Conservation (phyloP, 2,113 vertebrate genomes). For the Symphodus melops region DNA sequence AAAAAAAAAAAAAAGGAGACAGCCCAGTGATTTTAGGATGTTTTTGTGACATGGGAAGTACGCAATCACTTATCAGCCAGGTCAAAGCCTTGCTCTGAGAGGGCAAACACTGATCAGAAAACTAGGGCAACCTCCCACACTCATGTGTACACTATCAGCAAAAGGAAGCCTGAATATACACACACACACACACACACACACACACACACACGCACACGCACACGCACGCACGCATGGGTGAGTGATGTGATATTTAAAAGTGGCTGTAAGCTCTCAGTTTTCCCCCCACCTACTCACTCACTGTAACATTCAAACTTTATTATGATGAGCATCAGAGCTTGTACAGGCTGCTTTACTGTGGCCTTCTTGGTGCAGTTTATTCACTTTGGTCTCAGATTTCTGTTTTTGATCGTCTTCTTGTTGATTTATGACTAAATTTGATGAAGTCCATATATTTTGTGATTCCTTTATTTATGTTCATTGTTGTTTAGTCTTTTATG, state of each 20-base stretch:
- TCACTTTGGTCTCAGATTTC: too few relatives aligned
- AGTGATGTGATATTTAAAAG: constrained; percentile 45
- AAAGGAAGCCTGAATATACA: constrained; percentile 30
- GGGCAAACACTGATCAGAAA: constrained; percentile 66
- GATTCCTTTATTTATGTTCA: too few relatives aligned
- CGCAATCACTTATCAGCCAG: constrained; percentile 69
- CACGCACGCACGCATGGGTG: constrained; percentile 5
- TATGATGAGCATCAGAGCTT: constrained; percentile 9
- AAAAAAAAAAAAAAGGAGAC: constrained; percentile 42
- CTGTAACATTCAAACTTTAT: constrained; percentile 31
- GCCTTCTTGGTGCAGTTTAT: not conserved
- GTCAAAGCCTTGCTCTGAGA: constrained; percentile 63
- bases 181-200: constrained; percentile 9
- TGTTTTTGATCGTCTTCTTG: too few relatives aligned
- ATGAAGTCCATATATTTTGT: too few relatives aligned
- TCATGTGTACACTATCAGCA: constrained; percentile 53
- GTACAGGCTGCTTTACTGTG: not conserved
- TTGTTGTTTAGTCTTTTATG: too few relatives aligned
- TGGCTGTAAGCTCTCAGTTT: constrained; percentile 20
- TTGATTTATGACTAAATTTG: too few relatives aligned
- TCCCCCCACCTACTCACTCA: constrained; percentile 24
- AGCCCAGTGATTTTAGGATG: constrained; percentile 55
- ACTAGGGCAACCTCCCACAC: constrained; percentile 68
- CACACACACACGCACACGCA: not conserved
- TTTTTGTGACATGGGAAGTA: constrained; percentile 65